phyloP scores from a whole-genome alignment of 2,797 vertebrate species.

The Sebastolobus altivelis region DNA sequence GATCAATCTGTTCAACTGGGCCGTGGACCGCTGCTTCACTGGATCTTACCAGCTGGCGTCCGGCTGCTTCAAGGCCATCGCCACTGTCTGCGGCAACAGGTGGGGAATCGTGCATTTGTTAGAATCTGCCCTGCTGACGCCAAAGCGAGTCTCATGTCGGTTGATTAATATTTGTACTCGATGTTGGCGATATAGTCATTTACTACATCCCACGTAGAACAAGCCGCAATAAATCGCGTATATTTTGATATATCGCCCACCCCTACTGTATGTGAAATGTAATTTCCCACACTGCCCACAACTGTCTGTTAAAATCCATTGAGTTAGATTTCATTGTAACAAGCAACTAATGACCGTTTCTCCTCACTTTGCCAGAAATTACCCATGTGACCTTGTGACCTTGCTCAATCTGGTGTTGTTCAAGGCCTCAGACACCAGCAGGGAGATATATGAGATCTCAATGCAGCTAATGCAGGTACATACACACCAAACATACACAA shows the following conservation, averaged over 20 bases:
- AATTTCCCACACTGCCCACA: not conserved
- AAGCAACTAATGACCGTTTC: not conserved
- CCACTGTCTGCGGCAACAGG: constrained; percentile 98
- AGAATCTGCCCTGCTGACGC: not conserved
- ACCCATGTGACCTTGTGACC: constrained; percentile 97
- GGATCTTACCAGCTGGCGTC: constrained; percentile 98
- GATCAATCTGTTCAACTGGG: constrained; percentile 98
- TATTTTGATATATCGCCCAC: too few species aligned
- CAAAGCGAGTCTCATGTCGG: too few species aligned
- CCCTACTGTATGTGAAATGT: not conserved
- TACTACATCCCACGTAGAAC: too few species aligned
- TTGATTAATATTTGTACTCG: too few species aligned
- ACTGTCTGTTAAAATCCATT: too few species aligned
- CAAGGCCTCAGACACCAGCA: constrained; percentile 97
- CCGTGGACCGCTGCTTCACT: constrained; percentile 98
- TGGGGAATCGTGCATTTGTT: constrained; percentile 60
- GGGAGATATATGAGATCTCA: constrained; percentile 99
- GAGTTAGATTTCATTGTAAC: too few species aligned
- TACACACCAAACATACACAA: not conserved
- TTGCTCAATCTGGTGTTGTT: constrained; percentile 97
- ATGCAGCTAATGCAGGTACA: constrained; percentile 99
- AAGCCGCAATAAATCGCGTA: too few species aligned
- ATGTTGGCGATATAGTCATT: too few species aligned
- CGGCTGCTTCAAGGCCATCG: constrained; percentile 99
- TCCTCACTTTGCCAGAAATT: constrained; percentile 87